Conservation (phyloP, 2,888 invertebrate species). For the Apodemia mormo region DNA sequence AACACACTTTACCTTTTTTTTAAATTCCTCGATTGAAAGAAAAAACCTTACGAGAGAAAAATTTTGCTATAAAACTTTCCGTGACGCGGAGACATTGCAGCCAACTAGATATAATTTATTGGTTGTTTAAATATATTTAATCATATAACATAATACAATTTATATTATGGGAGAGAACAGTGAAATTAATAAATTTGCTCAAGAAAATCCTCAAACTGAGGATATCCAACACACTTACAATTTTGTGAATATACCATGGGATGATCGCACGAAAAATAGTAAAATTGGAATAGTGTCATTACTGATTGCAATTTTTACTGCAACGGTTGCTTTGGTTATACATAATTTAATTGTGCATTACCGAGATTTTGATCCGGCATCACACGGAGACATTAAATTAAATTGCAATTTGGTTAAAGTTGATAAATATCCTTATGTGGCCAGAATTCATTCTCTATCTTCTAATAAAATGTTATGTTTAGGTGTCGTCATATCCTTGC, state of each 20-base stretch:
- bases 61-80: too few relatives aligned
- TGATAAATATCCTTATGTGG: conserved; percentile 56
- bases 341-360: conserved; percentile 60
- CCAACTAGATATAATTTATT: too few relatives aligned
- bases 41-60: too few relatives aligned
- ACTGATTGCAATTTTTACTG: conserved; percentile 53
- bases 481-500: conserved; percentile 59
- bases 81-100: too few relatives aligned
- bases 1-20: too few relatives aligned
- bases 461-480: conserved; percentile 61
- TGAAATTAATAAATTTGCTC: conserved; percentile 49
- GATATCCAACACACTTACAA: conserved; percentile 54
- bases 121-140: too few relatives aligned
- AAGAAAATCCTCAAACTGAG: conserved; percentile 42
- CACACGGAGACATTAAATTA: conserved; percentile 40
- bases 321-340: conserved; percentile 51
- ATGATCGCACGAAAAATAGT: conserved; percentile 58
- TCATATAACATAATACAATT: too few relatives aligned
- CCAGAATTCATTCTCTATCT: conserved; percentile 58
- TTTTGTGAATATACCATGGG: conserved; percentile 67
- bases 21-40: too few relatives aligned
- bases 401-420: conserved; percentile 58
- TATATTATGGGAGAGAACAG: conserved; percentile 43
- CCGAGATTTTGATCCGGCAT: conserved; percentile 39
- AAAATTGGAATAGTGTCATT: conserved; percentile 58